Conservation (phyloP, 1,140 invertebrate genomes). For the Zaprionus vittiger region DNA sequence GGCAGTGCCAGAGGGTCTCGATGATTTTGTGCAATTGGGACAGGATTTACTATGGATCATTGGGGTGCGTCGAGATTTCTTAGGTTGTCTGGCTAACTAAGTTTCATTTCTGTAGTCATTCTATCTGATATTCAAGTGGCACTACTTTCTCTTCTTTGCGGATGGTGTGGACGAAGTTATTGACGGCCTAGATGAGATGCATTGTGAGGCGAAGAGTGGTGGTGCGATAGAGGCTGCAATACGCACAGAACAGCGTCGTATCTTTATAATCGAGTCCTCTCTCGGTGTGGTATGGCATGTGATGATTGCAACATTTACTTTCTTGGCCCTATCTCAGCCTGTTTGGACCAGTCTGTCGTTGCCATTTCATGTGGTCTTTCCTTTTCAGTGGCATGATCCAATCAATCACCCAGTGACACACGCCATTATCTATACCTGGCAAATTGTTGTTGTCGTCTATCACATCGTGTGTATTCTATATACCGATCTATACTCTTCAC, state of each 20-base stretch:
- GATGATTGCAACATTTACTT: neutral
- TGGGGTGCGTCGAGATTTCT: constrained; percentile 12
- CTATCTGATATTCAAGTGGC: neutral
- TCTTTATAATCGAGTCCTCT: constrained; percentile 7
- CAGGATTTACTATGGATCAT: constrained; percentile 41
- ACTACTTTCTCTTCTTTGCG: constrained; percentile 9
- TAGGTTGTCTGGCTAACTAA: neutral
- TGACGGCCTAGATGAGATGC: constrained; percentile 26
- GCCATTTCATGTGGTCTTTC: constrained; percentile 49
- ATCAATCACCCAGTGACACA: constrained; percentile 19
- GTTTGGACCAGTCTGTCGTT: constrained; percentile 38
- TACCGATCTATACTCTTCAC: constrained; percentile 16
- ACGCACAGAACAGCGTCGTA: constrained; percentile 18
- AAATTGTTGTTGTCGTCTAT: constrained; percentile 8
- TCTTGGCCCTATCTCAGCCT: constrained; percentile 31
- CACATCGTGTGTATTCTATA: constrained; percentile 13
- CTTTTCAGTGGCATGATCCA: constrained; percentile 47
- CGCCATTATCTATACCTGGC: constrained; percentile 26
- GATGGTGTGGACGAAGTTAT: constrained; percentile 41
- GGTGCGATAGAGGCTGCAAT: neutral
- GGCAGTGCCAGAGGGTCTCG: constrained; percentile 8
- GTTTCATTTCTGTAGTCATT: neutral
- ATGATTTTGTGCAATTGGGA: constrained; percentile 43
- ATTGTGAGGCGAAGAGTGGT: neutral
- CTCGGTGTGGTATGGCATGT: constrained; percentile 10